Evolutionary conservation across 1,140 invertebrate species (phyloP).

Genomic region (Nomia melanderi): DNA sequence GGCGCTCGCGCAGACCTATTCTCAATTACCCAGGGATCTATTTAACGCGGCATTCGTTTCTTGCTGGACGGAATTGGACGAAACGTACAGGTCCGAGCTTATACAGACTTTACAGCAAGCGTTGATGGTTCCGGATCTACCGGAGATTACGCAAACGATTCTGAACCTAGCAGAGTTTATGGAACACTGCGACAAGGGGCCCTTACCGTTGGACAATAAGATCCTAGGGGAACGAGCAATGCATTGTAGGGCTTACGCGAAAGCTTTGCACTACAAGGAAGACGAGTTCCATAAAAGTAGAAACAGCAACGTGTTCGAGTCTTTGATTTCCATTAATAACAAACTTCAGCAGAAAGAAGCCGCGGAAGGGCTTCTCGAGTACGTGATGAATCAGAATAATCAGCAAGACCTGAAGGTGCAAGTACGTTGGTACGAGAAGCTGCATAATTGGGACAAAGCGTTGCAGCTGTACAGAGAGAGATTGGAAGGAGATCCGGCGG

Average conservation of each 20-base stretch:
- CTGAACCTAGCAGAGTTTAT: constrained; percentile 99
- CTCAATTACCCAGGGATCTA: constrained; percentile 95
- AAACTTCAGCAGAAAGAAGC: constrained; percentile 99
- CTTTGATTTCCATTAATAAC: constrained; percentile 98
- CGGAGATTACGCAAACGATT: constrained; percentile 98
- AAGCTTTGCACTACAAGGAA: constrained; percentile 99
- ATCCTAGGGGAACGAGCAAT: constrained; percentile 91
- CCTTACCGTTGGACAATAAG: constrained; percentile 93
- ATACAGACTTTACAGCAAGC: constrained; percentile 94
- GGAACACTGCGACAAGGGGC: constrained; percentile 99
- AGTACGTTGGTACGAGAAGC: constrained; percentile 98
- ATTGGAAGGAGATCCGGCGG: constrained; percentile 83
- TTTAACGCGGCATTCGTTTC: constrained; percentile 99
- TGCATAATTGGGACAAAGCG: constrained; percentile 99
- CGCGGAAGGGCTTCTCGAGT: constrained; percentile 94
- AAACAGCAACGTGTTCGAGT: constrained; percentile 92
- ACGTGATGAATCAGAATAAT: constrained; percentile 91
- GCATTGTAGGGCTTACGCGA: constrained; percentile 94
- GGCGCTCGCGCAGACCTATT: constrained; percentile 95
- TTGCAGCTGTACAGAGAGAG: constrained; percentile 91
- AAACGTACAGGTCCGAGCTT: constrained; percentile 91
- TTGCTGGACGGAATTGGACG: constrained; percentile 97
- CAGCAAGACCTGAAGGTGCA: constrained; percentile 88
- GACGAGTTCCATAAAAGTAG: constrained; percentile 91
- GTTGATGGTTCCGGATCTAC: constrained; percentile 94